Evolutionary conservation across 2,797 vertebrate genomes (phyloP), one percentile per base, ranked within the genome.

Genomic region (Acropternis orthonyx): DNA sequence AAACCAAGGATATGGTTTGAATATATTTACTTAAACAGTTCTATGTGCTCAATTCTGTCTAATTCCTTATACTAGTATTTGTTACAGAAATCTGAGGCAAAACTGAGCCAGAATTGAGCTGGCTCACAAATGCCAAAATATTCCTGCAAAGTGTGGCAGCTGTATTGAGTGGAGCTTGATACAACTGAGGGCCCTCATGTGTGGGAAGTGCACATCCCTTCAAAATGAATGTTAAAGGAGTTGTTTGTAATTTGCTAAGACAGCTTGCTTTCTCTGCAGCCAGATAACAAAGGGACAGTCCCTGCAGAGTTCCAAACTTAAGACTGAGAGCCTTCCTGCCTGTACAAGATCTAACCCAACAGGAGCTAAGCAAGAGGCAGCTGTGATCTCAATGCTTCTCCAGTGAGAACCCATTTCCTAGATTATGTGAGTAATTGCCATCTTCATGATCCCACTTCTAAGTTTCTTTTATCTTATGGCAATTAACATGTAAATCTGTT

Each of bases 401-500:
- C 76, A 81, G 8, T 41, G 43, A 82, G 66, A 93, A n/a, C 39
- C 44, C 67, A 3, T 61, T 90, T 90, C 69, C 84, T 49, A 54
- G 22, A 56, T 89, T 66, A 24, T 66, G 44, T 51, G 67, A 69
- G 36, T 73, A 88, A 81, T 59, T 93, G 83, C 68, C 82, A 76
- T 89, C 58, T 59, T 73, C 71, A 90, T 54, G 52, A 93, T 91
- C 54, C 80, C 80, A 52, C 55, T 92, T 62, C 44, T 89, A 28
- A 91, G 71, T 75, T 95, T 80, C 79, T 93, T 91, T 84, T 93
- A 48, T 94, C 49, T 97, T 69, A 18, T 32, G 69, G 74, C 80
- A 84, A 85, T 95, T 96, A 91, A 58, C 77, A 86, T 93, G 74
- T 88, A 83, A 93, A 93, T 88, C 14, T 80, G 61, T 18, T 7